These are phyloP conservation scores for Helarctos malayanus DNA, from an alignment of 2,797 vertebrate species.

Conservation along the genomic window DNA sequence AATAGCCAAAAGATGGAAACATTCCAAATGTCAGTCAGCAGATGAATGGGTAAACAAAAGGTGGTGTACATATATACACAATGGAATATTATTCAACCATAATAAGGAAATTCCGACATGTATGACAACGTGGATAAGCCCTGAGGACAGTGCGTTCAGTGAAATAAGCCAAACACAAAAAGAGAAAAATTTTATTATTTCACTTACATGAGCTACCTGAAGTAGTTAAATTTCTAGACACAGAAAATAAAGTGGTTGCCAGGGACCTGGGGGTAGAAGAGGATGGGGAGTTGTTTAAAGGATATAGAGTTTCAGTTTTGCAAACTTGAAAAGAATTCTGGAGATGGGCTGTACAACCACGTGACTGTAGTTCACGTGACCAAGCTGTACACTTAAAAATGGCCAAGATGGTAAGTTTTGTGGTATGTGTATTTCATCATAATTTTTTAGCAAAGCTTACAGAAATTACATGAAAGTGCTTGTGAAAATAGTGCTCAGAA, in stretches of 20 bases:
- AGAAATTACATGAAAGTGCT: not conserved
- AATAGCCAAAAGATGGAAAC: not conserved
- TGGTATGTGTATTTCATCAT: not conserved
- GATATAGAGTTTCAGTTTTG: not conserved
- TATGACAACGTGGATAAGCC: not conserved
- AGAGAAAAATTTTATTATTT: not conserved
- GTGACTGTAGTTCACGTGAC: not conserved
- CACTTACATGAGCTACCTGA: not conserved
- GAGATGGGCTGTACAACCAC: not conserved
- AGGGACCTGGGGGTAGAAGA: not conserved
- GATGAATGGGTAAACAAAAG: not conserved
- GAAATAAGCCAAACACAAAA: not conserved
- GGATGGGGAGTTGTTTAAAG: not conserved
- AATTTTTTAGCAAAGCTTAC: not conserved
- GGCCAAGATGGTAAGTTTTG: not conserved
- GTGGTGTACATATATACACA: not conserved
- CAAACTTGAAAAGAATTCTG: not conserved
- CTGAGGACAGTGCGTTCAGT: not conserved
- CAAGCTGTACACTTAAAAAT: not conserved
- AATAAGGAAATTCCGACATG: not conserved
- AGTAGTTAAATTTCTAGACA: not conserved
- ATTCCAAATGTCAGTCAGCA: not conserved
- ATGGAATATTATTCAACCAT: constrained; percentile 1
- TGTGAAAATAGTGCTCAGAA: constrained; percentile 17
- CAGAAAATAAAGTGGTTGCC: not conserved